These are phyloP conservation scores for Drosophila truncata DNA, from an alignment of 1,140 invertebrate genomes.

Conservation along the genomic window DNA sequence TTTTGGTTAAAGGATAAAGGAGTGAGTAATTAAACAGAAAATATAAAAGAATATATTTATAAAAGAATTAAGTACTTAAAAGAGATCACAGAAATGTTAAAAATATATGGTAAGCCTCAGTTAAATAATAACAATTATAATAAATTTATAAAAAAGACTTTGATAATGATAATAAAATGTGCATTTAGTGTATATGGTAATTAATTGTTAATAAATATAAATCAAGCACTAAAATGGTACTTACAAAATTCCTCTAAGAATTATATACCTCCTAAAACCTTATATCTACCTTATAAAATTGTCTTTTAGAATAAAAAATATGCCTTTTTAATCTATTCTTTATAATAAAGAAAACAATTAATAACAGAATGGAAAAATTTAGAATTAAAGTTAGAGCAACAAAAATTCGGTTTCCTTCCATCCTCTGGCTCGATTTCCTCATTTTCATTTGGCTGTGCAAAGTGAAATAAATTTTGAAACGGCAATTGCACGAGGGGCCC, in stretches of 20 bases:
- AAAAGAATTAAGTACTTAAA: neutral
- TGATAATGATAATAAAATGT: too few relatives aligned
- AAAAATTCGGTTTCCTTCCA: slow-evolving; percentile 3
- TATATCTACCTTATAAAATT: too few relatives aligned
- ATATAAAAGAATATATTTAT: neutral
- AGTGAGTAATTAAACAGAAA: neutral
- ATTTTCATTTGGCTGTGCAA: slow-evolving; percentile 78
- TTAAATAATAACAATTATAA: too few relatives aligned
- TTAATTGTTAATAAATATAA: too few relatives aligned
- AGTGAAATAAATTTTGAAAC: slow-evolving; percentile 81
- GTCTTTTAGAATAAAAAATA: too few relatives aligned
- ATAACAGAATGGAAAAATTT: neutral
- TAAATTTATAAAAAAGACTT: too few relatives aligned
- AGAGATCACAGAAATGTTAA: neutral
- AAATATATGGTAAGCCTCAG: too few relatives aligned
- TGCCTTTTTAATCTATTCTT: too few relatives aligned
- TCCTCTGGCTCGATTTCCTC: slow-evolving; percentile 15
- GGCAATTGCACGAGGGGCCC: slow-evolving; percentile 72
- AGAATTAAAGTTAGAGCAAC: slow-evolving; percentile 1
- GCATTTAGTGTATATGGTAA: too few relatives aligned
- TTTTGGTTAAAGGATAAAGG: neutral
- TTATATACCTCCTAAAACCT: too few relatives aligned
- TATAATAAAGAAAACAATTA: neutral
- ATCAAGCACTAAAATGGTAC: too few relatives aligned
- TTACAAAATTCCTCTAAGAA: too few relatives aligned